Percentiles rank a stretch among this genome's conserved stretches.
These are phyloP conservation scores for Ariolimax columbianus DNA, from an alignment of 2,888 invertebrate species.

Conservation along the genomic window DNA sequence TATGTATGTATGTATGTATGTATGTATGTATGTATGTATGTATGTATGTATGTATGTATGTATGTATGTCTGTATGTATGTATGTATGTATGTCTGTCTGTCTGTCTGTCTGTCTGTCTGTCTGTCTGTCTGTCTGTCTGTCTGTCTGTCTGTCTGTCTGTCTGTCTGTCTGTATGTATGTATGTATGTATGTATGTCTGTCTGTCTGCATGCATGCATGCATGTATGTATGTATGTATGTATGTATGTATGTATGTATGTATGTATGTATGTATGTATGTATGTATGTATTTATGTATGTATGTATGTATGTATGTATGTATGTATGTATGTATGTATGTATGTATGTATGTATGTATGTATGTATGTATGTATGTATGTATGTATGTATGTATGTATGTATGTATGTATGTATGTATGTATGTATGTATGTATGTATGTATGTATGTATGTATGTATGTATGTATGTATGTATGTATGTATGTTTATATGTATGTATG, in stretches of 20 bases:
- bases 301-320: neutral
- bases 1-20: neutral
- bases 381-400: neutral
- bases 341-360: neutral
- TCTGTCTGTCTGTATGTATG: neutral
- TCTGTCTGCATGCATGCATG: neutral
- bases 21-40: neutral
- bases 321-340: neutral
- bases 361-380: neutral
- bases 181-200: neutral
- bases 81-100: neutral
- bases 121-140: constrained; percentile 1
- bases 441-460: neutral
- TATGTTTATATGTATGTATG: neutral
- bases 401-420: neutral
- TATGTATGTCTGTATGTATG: neutral
- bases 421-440: neutral
- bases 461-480: neutral
- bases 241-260: neutral
- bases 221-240: neutral
- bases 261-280: neutral
- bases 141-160: neutral
- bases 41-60: neutral
- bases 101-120: neutral
- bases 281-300: neutral